phyloP scores from a whole-genome alignment of 2,888 invertebrate species.

The Monopis laevigella region DNA sequence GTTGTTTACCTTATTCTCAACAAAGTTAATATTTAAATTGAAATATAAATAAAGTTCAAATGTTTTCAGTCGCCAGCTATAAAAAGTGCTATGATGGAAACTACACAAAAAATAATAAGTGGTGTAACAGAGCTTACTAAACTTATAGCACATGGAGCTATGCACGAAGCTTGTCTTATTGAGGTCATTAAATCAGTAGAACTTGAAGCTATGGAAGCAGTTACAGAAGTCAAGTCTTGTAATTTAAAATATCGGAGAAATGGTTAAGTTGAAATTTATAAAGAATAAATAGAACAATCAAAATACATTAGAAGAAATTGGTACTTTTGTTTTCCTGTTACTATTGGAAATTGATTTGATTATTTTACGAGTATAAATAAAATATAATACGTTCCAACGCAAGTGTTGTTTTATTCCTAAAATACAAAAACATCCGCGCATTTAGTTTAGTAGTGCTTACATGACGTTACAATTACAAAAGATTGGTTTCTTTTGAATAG shows the following conservation, averaged over 20 bases:
- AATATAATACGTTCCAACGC: too few species aligned
- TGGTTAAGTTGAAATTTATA: too few species aligned
- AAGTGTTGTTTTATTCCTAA: too few species aligned
- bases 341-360: too few species aligned
- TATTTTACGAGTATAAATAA: too few species aligned
- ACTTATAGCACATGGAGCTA: slow-evolving; percentile 54
- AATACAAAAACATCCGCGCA: too few species aligned
- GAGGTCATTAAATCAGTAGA: slow-evolving; percentile 50
- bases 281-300: too few species aligned
- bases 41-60: too few species aligned
- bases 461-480: slow-evolving; percentile 1
- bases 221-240: slow-evolving; percentile 34
- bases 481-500: slow-evolving; percentile 2
- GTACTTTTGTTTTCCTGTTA: too few species aligned
- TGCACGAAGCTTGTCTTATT: slow-evolving; percentile 61
- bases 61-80: slow-evolving; percentile 50
- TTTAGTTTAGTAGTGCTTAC: slow-evolving; percentile 2
- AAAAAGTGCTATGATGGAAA: slow-evolving; percentile 53
- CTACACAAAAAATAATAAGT: slow-evolving; percentile 42
- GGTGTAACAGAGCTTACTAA: slow-evolving; percentile 50
- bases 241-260: too few species aligned
- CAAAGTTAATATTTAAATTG: background rate
- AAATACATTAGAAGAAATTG: too few species aligned
- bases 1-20: background rate
- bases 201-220: slow-evolving; percentile 40